A percentile compares a stretch with the other conserved stretches of the same genome.
Evolutionary conservation across 2,888 invertebrate genomes (phyloP).

Genomic region (Nezara viridula): DNA sequence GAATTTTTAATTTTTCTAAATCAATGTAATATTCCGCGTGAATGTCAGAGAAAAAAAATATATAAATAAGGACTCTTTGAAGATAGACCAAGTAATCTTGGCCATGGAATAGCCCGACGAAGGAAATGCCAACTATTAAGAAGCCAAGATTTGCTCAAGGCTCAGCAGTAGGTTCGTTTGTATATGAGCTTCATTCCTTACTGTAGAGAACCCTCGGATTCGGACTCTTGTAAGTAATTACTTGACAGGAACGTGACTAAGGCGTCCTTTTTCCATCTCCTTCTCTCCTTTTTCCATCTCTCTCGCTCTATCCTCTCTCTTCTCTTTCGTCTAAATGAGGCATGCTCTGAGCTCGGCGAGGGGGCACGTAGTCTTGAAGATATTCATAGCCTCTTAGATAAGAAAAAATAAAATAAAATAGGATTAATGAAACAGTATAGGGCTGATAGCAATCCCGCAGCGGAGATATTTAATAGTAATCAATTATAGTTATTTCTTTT

Average conservation of each 20-base stretch:
- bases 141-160: slow-evolving; percentile 1
- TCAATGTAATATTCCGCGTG: background rate
- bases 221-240: slow-evolving; percentile 51
- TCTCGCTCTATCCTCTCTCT: background rate
- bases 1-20: no score
- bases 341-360: slow-evolving; percentile 8
- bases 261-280: slow-evolving; percentile 17
- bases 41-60: background rate
- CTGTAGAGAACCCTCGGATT: slow-evolving; percentile 35
- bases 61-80: no score
- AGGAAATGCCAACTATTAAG: slow-evolving; percentile 39
- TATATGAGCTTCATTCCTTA: slow-evolving; percentile 45
- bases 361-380: slow-evolving; percentile 7
- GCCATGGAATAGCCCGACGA: background rate
- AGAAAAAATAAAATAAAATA: background rate
- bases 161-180: slow-evolving; percentile 43
- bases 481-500: slow-evolving; percentile 4
- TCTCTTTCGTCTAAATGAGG: slow-evolving; percentile 41
- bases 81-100: background rate
- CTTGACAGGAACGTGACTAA: slow-evolving; percentile 41
- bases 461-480: background rate
- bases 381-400: slow-evolving; percentile 31
- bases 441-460: background rate
- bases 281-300: background rate
- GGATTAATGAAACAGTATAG: slow-evolving; percentile 1